Base-by-base conservation (phyloP, 2,888 invertebrate genomes). In the Tipula confusa region DNA sequence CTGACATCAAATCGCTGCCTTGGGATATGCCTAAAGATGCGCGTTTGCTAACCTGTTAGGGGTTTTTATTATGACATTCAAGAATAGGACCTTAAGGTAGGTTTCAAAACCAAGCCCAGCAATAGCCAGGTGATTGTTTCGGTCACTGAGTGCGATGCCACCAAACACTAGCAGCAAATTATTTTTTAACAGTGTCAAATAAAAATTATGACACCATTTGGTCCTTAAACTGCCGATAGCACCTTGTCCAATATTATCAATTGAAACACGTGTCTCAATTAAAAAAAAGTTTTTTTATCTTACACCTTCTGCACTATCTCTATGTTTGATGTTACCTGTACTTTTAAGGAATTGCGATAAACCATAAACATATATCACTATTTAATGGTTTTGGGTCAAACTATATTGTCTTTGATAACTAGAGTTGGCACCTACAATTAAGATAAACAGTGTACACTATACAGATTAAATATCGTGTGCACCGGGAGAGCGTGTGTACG, bases 281-380 rank as follows among this genome's bases (percentile, higher is more conserved):
- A 64, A 64, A 64, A 24, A 64, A 24, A 24, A 9, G 7, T 24
- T 64, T 64, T 64, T n/a, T 64, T 64, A 64, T 64, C 64, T 64
- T 13, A 18, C 64, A 24, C 24, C 24, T 24, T 43, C 18, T 64
- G 64, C 64, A 64, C 64, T 64, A 64, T 11, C 2, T 64, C 24
- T 64, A n/a, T 64, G 9, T 64, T 24, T 24, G 9, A n/a, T 24
- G 48, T 64, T 64, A 64, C 64, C 64, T 64, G 64, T n/a, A 36
- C 36, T 9, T 9, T 9, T 43, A 24, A 9, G 24, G 64, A 64
- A 64, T 64, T 64, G 24, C 64, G 43, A 43, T 43, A 43, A 64
- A 64, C 64, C 64, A 64, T 11, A 64, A 64, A 64, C 64, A 64
- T 64, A 64, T 64, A 64, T 64, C 64, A 64, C 64, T 64, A n/a